phyloP scores from a whole-genome alignment of 2,888 invertebrate species.

The Eudasyphora cyanicolor region DNA sequence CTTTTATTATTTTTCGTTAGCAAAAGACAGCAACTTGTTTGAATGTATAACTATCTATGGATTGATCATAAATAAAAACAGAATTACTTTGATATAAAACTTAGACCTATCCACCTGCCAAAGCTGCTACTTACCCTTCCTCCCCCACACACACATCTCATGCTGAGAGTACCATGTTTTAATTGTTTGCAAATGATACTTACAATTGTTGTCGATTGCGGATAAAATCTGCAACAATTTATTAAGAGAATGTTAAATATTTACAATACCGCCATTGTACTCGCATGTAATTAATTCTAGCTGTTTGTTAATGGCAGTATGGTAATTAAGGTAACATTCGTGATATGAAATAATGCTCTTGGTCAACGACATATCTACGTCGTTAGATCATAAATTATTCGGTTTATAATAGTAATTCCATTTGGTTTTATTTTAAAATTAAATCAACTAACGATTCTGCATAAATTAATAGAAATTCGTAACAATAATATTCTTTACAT shows the following conservation, averaged over 20 bases:
- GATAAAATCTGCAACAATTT: background rate
- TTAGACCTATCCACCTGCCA: background rate
- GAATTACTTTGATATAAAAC: background rate
- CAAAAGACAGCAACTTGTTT: background rate
- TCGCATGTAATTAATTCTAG: background rate
- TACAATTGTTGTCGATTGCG: background rate
- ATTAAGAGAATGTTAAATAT: slow-evolving; percentile 18
- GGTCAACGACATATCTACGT: no score
- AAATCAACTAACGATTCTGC: no score
- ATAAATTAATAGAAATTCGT: no score
- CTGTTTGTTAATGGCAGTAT: background rate
- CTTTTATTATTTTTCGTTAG: background rate
- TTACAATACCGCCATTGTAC: no score
- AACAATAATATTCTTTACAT: no score
- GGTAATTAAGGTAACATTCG: background rate
- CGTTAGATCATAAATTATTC: no score
- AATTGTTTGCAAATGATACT: slow-evolving; percentile 12
- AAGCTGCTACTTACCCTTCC: no score
- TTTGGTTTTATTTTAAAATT: no score
- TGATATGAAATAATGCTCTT: no score
- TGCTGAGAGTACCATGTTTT: background rate
- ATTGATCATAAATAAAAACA: slow-evolving; percentile 33
- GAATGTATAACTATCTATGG: background rate
- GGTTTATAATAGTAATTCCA: no score
- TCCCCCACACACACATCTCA: no score